phyloP scores from a whole-genome alignment of 2,797 vertebrate genomes.

The Taeniopygia guttata region DNA sequence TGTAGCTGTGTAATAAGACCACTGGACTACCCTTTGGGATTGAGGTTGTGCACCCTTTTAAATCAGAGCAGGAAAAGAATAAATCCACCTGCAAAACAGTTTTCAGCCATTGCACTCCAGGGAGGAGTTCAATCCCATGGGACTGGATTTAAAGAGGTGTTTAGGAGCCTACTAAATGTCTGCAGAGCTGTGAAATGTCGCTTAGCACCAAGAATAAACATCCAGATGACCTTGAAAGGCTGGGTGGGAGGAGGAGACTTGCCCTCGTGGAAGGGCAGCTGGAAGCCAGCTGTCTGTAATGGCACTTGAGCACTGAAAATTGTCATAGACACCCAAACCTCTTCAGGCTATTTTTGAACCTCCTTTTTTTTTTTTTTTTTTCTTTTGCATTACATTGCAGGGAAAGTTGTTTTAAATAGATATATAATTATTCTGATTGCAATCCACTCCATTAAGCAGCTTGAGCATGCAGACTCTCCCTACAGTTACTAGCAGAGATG shows the following conservation, averaged over 20 bases:
- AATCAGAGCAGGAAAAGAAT: not conserved
- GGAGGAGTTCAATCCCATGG: not conserved
- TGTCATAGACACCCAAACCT: not conserved
- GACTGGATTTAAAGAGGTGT: not conserved
- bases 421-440: not conserved
- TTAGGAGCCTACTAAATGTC: not conserved
- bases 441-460: not conserved
- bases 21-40: not conserved
- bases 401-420: not conserved
- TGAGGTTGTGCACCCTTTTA: slow-evolving; percentile 32
- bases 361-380: not conserved
- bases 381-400: not conserved
- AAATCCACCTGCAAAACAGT: slow-evolving; percentile 15
- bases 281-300: not conserved
- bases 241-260: not conserved
- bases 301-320: not conserved
- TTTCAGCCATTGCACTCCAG: not conserved
- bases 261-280: not conserved
- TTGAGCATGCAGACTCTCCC: not conserved
- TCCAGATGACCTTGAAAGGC: not conserved
- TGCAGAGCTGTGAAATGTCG: not conserved
- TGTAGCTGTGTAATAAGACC: not conserved
- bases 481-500: not conserved
- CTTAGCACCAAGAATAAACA: not conserved
- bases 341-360: not conserved